Conservation (phyloP, 2,113 vertebrate species). For the Archilochus colubris region DNA sequence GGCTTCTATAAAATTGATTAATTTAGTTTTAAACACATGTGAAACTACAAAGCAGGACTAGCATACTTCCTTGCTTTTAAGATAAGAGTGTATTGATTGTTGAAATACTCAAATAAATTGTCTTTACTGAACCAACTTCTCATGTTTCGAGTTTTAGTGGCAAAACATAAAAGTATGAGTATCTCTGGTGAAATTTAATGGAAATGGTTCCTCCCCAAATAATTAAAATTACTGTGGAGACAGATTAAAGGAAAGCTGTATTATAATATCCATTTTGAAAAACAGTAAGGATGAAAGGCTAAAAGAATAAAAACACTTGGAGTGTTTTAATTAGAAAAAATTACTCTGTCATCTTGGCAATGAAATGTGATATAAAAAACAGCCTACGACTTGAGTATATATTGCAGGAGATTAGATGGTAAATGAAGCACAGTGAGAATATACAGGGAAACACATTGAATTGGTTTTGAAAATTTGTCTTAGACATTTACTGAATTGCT, state of each 20-base stretch:
- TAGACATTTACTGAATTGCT: background rate
- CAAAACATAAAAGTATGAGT: background rate
- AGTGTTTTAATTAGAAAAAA: slow-evolving; percentile 3
- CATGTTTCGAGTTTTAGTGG: background rate
- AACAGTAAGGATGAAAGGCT: background rate
- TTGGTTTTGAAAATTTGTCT: background rate
- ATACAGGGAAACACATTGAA: background rate
- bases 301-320: background rate
- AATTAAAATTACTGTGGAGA: background rate
- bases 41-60: background rate
- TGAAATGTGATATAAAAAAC: background rate
- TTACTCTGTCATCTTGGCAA: background rate
- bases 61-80: background rate
- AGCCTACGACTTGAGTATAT: background rate
- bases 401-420: background rate
- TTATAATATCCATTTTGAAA: background rate
- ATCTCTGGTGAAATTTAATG: background rate
- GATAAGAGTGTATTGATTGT: background rate
- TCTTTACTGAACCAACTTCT: background rate
- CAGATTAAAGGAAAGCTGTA: background rate
- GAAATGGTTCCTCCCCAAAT: background rate
- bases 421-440: background rate
- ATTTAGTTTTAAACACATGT: background rate
- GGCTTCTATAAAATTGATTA: background rate
- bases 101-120: background rate